Base-by-base conservation (phyloP, 2,888 invertebrate genomes). In the Mesoligia furuncula region DNA sequence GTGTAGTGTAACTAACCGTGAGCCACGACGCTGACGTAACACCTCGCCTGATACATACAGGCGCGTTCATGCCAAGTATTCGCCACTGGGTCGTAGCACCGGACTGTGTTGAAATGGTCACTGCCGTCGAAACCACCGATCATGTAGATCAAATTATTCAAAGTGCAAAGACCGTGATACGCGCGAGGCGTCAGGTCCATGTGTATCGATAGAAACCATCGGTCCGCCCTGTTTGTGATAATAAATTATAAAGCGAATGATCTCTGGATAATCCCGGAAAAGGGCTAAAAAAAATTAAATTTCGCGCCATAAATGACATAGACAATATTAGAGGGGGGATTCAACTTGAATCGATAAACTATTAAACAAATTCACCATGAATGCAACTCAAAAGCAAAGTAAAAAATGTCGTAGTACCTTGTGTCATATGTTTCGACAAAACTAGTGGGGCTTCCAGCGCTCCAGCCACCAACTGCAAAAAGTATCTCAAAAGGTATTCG, bases 391-490 rank as follows among this genome's bases (percentile, higher is more conserved):
- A 45, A 62, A 36, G 13, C n/a, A 31, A 45, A 45, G 24, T 69
- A 48, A 11, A 2, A 17, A 24, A 77, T 39, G 3, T 61, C 27
- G 8, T n/a, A 13, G 54, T 80, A 98, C 95, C 98, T 97, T 61
- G 98, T 97, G 90, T 98, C 98, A 92, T 98, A 98, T 75, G 98
- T 98, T 93, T 98, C 98, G 45, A 98, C 97, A 89, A 98, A 98
- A 94, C 98, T 98, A 0, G 98, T 98, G 0, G 98, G 98, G 84
- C 98, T 98, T n/a, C 98, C 98, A n/a, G 98, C 97, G 92, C 98
- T 97, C 99, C 98, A 98, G 1, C 99, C 99, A 7, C 98, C 98
- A 31, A 98, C 97, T 24, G 98, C 98, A 92, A 99, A 98, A 20
- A 99, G 96, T 88, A 98, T 97, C 90, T 98, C 98, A 92, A 98